Percentiles rank a stretch among this genome's conserved stretches.
Evolutionary conservation across 2,888 invertebrate species (phyloP).

Genomic region (Hirtodrosophila confusa): DNA sequence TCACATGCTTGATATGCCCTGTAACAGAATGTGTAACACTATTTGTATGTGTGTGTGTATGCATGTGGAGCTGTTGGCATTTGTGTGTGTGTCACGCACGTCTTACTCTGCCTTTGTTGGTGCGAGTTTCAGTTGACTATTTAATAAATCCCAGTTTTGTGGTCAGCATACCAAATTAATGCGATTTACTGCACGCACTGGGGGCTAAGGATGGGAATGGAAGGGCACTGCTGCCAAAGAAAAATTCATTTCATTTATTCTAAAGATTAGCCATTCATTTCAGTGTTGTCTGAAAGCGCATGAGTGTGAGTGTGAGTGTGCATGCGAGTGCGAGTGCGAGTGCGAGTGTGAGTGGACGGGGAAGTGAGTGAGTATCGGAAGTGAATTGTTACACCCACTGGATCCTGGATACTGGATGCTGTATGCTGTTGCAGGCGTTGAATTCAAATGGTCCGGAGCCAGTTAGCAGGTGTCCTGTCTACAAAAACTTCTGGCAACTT

Average conservation of each 20-base stretch:
- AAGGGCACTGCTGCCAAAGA: conserved; percentile 34
- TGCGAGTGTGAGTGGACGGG: conserved; percentile 1
- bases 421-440: conserved; percentile 41
- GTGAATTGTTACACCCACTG: conserved; percentile 63
- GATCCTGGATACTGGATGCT: neutral
- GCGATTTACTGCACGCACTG: conserved; percentile 65
- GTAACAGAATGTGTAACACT: conserved; percentile 5
- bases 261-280: conserved; percentile 79
- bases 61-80: conserved; percentile 26
- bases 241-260: conserved; percentile 76
- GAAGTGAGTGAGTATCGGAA: conserved; percentile 24
- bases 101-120: conserved; percentile 43
- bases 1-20: conserved; percentile 38
- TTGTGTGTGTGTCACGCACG: conserved; percentile 72
- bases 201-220: neutral
- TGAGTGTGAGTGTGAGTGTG: conserved; percentile 4
- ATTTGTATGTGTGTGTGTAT: conserved; percentile 22
- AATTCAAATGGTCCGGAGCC: conserved; percentile 54
- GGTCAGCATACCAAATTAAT: conserved; percentile 81
- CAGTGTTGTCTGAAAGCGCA: conserved; percentile 25
- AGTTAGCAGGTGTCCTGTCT: conserved; percentile 68
- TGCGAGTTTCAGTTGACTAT: conserved; percentile 72
- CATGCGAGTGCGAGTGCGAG: too few relatives aligned
- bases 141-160: conserved; percentile 81
- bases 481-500: conserved; percentile 53